Evolutionary conservation across 2,888 invertebrate species (phyloP), one percentile per base, ranked within the genome.

Genomic region (Eubasilissa splendida): DNA sequence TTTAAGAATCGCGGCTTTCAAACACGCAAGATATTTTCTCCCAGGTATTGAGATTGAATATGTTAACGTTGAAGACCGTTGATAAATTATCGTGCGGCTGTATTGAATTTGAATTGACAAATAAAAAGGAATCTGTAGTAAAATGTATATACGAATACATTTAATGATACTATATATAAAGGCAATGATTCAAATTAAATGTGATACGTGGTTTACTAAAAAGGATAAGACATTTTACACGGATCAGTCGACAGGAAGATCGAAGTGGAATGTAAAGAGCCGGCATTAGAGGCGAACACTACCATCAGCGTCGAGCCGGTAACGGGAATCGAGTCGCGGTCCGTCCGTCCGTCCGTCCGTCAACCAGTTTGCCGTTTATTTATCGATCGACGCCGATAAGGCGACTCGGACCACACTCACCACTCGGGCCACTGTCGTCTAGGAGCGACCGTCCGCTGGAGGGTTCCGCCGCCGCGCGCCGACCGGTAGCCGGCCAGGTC

Each of bases 331-430:
- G 56, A 58, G 52, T 14, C 53, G 22, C 53, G 14, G 52, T 70
- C 52, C 14, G 60, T 60, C 9, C 9, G 59, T 11, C 76, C 60
- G 68, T 70, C 63, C 71, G 82, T 76, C 76, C 42, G 80, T 70
- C 76, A 82, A 82, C 79, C 73, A 79, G 82, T 82, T 79, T 79
- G 71, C 58, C 71, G 77, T 74, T 82, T 82, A 82, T 79, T 77
- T 80, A 77, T 80, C 82, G 80, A 82, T 80, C 56, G 77, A 59
- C 79, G 76, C 65, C 78, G 78, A 78, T 78, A 73, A 60, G 70
- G 31, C 54, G 11, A 70, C 22, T 22, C 50, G 9, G 53, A 52
- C 52, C 70, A 70, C 70, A 70, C 70, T 53, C 42, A n/a, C 66
- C 66, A 31, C 60, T 63, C 60, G 4, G 60, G 1, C 4, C 42